Percentiles rank a stretch among this genome's conserved stretches.
Conservation (phyloP, 1,140 invertebrate genomes). For the Tetramorium simillimum region DNA sequence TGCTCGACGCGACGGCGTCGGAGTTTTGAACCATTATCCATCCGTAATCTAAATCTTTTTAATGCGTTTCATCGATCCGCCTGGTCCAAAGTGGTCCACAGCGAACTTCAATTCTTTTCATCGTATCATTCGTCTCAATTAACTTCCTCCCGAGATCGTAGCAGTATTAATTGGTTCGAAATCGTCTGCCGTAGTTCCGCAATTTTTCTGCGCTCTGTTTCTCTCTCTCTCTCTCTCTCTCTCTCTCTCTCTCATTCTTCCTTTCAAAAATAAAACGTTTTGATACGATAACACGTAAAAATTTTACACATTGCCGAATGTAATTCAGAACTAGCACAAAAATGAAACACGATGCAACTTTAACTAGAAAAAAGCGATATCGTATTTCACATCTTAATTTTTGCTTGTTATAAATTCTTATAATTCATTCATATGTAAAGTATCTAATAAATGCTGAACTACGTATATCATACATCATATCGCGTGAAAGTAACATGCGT, state of each 20-base stretch:
- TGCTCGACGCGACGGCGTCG: constrained; percentile 45
- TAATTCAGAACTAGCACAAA: constrained; percentile 6
- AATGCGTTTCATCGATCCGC: constrained; percentile 53
- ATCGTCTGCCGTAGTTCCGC: constrained; percentile 27
- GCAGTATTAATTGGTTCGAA: constrained; percentile 45
- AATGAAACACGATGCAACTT: background rate
- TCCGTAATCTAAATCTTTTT: constrained; percentile 58
- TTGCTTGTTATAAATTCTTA: background rate
- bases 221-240: background rate
- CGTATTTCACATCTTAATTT: constrained; percentile 6
- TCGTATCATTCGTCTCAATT: constrained; percentile 55
- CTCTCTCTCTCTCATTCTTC: background rate
- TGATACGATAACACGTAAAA: background rate
- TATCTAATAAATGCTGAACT: constrained; percentile 11
- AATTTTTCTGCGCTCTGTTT: constrained; percentile 10
- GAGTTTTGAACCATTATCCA: constrained; percentile 18
- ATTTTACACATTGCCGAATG: background rate
- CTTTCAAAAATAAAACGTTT: background rate
- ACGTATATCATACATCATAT: constrained; percentile 9
- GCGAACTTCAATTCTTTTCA: constrained; percentile 36
- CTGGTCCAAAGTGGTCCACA: constrained; percentile 14
- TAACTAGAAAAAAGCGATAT: constrained; percentile 7
- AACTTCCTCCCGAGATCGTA: constrained; percentile 39
- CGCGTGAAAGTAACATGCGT: constrained; percentile 27
- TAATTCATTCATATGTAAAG: constrained; percentile 7